Evolutionary conservation across 1,140 invertebrate genomes (phyloP).

Genomic region (Orius laevigatus): DNA sequence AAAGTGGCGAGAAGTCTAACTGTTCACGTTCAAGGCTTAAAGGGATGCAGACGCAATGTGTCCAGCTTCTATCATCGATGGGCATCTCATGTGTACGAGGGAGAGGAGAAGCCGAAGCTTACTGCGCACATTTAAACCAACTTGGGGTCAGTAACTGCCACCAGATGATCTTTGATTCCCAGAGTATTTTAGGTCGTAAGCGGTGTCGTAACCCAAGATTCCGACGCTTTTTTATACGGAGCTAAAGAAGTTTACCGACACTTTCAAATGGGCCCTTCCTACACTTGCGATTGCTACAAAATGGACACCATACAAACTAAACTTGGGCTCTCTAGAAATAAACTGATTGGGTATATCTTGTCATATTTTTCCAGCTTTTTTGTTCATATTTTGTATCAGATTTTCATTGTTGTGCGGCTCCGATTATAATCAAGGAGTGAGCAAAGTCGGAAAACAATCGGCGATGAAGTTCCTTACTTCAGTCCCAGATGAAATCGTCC

Average conservation of each 20-base stretch:
- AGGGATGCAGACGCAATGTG: conserved; percentile 17
- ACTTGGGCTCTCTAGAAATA: conserved; percentile 54
- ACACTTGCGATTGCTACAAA: conserved; percentile 56
- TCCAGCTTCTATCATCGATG: conserved; percentile 31
- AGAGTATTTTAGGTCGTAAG: conserved; percentile 58
- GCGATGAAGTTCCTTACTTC: conserved; percentile 55
- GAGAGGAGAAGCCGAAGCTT: conserved; percentile 74
- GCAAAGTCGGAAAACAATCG: conserved; percentile 61
- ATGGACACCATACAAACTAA: conserved; percentile 41
- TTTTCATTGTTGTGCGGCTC: conserved; percentile 42
- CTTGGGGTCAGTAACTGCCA: conserved; percentile 38
- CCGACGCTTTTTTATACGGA: conserved; percentile 83
- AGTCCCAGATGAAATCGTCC: conserved; percentile 38
- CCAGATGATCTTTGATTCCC: not conserved
- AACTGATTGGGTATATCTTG: conserved; percentile 43
- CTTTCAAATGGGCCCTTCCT: conserved; percentile 54
- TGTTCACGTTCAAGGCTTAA: too few relatives aligned
- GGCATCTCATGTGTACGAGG: conserved; percentile 63
- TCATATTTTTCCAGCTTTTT: not conserved
- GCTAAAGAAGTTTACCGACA: conserved; percentile 66
- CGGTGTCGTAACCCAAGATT: conserved; percentile 81
- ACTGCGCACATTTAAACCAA: conserved; percentile 67
- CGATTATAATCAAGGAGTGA: conserved; percentile 68
- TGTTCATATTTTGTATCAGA: not conserved
- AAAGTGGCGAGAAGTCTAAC: too few relatives aligned